phyloP scores from a whole-genome alignment of 2,113 vertebrate genomes.

The Meleagris gallopavo region DNA sequence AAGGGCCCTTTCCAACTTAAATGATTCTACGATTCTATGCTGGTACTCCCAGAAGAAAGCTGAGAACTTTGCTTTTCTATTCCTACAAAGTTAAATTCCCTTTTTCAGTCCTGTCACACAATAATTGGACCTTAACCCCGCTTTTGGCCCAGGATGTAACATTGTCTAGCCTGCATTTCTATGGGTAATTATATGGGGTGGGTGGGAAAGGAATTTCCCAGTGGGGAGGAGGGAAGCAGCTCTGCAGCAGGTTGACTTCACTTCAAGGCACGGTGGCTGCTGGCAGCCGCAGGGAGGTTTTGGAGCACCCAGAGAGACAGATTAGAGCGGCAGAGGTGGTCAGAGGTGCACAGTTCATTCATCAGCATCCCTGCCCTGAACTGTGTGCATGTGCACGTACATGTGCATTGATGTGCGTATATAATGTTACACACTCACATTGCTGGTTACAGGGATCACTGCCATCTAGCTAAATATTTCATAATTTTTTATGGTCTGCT shows the following conservation, averaged over 20 bases:
- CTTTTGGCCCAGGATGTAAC: background rate
- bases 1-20: no score
- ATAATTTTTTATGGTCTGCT: constrained; percentile 76
- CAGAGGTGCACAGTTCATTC: background rate
- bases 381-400: background rate
- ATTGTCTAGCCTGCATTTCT: background rate
- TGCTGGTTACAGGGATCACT: constrained; percentile 18
- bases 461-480: constrained; percentile 64
- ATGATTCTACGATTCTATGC: background rate
- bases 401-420: background rate
- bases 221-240: background rate
- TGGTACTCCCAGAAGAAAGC: background rate
- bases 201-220: background rate
- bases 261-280: background rate
- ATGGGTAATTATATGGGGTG: background rate
- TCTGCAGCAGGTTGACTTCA: background rate
- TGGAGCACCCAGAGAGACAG: background rate
- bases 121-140: background rate
- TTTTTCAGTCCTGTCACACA: background rate
- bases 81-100: background rate
- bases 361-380: background rate
- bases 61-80: background rate
- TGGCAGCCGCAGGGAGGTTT: background rate
- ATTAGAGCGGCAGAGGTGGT: rapidly evolving
- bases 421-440: background rate